Base-by-base conservation (phyloP, 2,888 invertebrate genomes). In the Drosophila mimica region DNA sequence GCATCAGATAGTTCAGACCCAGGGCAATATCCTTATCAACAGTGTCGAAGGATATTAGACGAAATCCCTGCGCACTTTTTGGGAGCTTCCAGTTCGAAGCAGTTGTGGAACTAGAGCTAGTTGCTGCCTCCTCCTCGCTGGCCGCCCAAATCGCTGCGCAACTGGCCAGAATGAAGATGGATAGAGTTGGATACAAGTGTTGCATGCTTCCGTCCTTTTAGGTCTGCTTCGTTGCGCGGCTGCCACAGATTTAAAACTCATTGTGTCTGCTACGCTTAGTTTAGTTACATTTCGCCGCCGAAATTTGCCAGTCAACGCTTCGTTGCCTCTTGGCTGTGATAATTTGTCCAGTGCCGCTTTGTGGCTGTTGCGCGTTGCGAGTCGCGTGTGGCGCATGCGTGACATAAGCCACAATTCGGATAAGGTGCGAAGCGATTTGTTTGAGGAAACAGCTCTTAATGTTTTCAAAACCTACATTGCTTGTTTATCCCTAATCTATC, bases 1-100 rank as follows among this genome's bases (percentile, higher is more conserved):
- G 91, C 74, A 91, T 51, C 33, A 89, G 51, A 38, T 89, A 87
- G 67, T 92, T 91, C 62, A 92, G 58, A 1, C 91, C 91, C 51
- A 91, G 15, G 5, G 81, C 70, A 9, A 91, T 78, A 34, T 89
- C 54, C 31, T 85, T 81, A 11, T 83, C 90, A 33, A 91, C 62
- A 0, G 91, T 58, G n/a, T 90, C 79, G 57, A 91, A 91, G 54
- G 91, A 83, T 57, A 91, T 61, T 2, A 88, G 54, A 0, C 70
- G 77, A 0, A 76, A 38, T 40, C 80, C 71, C 4, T 63, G 70
- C 33, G 67, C 60, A 25, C 20, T 40, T 5, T 61, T 57, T 20
- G 61, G 56, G 3, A 59, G 54, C 20, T 64, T 54, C 4, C 34
- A 46, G 6, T 60, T 71, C 9, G 66, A n/a, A 0, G 66, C 7